A percentile compares a stretch with the other conserved stretches of the same genome.
phyloP scores from a whole-genome alignment of 1,140 invertebrate genomes.

The Euschistus heros region DNA sequence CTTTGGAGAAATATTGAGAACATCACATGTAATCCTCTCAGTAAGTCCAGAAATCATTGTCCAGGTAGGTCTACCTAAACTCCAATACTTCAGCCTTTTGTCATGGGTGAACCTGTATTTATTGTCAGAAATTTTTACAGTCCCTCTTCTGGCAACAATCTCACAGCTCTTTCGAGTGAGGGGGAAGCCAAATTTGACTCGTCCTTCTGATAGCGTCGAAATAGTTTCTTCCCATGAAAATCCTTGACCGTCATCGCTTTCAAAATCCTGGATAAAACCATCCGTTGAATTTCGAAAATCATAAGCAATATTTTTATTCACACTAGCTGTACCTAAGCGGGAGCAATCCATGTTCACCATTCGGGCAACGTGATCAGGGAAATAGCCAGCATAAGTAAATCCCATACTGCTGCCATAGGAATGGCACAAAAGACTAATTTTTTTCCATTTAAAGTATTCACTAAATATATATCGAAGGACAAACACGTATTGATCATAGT shows the following conservation, averaged over 20 bases:
- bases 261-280: neutral
- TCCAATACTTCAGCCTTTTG: constrained; percentile 45
- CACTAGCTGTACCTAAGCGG: neutral
- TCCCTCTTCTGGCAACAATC: constrained; percentile 58
- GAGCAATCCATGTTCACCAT: constrained; percentile 59
- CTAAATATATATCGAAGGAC: constrained; percentile 40
- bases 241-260: neutral
- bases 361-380: constrained; percentile 56
- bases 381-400: constrained; percentile 65
- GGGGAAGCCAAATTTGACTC: neutral
- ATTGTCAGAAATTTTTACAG: constrained; percentile 37
- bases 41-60: constrained; percentile 31
- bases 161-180: constrained; percentile 42
- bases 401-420: constrained; percentile 67
- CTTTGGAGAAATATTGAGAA: constrained; percentile 21
- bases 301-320: neutral
- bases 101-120: constrained; percentile 56
- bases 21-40: constrained; percentile 16
- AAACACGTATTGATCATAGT: constrained; percentile 37
- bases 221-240: constrained; percentile 6
- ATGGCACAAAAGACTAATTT: constrained; percentile 64
- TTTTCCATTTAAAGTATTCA: constrained; percentile 65
- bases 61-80: constrained; percentile 18
- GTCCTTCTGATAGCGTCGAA: neutral
- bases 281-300: neutral